Base-by-base conservation (phyloP, 2,888 invertebrate genomes). In the Eristalis pertinax region DNA sequence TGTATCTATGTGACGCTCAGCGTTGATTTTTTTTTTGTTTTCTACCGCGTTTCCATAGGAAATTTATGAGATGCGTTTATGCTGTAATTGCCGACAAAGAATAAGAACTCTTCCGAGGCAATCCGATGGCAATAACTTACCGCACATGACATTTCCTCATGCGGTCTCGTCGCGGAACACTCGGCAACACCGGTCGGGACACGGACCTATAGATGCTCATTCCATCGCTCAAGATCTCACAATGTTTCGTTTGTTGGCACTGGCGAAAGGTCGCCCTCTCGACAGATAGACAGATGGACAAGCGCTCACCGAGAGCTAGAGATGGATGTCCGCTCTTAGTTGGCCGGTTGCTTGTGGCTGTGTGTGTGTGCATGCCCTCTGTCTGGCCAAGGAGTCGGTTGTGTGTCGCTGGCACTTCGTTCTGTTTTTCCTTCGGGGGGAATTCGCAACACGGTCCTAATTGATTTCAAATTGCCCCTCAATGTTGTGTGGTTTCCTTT, bases 1-100 rank as follows among this genome's bases (percentile, higher is more conserved):
- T 86, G 65, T 77, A 50, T 74, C 72, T 50, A 63, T 69, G 77
- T 58, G 68, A 56, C 73, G 73, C 77, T 64, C 56, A 32, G 60
- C 73, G 10, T 10, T 10, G 72, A 73, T 78, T 81, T 74, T 73
- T 68, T 38, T 76, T 62, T 41, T 67, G 56, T 41, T 26, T 58
- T 22, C 50, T 19, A 68, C 68, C 69, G 58, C 69, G 72, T 68
- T 74, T 77, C 85, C 35, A 70, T 78, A 38, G 82, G 24, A 65
- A 80, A 87, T 84, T 87, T 87, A 87, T 87, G 87, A 87, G 87
- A 87, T 84, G 87, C 87, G 87, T 87, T 87, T 87, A 84, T 84
- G 87, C 79, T 64, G 87, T 87, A 87, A 87, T 87, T 87, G 87
- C 87, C 87, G 87, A 87, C 87, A 87, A 87, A 84, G 87, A 87